Evolutionary conservation across 2,113 vertebrate genomes (phyloP).

Genomic region (Phalacrocorax aristotelis): DNA sequence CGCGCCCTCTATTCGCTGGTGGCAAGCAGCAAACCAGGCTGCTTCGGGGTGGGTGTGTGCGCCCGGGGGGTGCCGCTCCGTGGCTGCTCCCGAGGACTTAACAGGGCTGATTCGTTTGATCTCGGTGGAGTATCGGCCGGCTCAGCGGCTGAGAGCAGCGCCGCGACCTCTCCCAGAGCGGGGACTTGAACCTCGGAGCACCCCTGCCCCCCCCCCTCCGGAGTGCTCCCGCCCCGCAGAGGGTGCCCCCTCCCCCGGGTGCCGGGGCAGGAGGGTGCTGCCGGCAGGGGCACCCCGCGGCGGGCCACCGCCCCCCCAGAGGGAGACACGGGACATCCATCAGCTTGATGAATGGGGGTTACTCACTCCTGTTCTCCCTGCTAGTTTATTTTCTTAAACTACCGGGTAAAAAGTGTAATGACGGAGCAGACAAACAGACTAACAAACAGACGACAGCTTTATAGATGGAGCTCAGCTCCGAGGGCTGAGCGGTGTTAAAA

Average conservation of each 20-base stretch:
- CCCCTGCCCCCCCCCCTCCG: not conserved
- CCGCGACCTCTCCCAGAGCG: too few relatives aligned
- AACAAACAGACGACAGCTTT: conserved; percentile 68
- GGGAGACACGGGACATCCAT: not conserved
- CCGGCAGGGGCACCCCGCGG: not conserved
- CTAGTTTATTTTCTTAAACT: conserved; percentile 63
- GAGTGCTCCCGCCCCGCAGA: too few relatives aligned
- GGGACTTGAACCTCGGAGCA: too few relatives aligned
- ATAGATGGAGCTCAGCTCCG: conserved; percentile 35
- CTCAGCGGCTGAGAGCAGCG: too few relatives aligned
- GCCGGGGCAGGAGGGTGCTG: not conserved
- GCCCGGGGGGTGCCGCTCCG: not conserved
- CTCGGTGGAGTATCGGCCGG: too few relatives aligned
- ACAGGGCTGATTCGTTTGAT: not conserved
- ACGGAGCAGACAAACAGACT: conserved; percentile 45
- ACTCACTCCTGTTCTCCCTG: conserved; percentile 14
- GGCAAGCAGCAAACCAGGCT: not conserved
- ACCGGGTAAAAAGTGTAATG: conserved; percentile 35
- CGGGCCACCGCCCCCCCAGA: too few relatives aligned
- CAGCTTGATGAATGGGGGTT: conserved; percentile 42
- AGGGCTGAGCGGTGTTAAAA: not conserved
- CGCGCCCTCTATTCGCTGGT: not conserved
- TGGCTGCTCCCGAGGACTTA: not conserved
- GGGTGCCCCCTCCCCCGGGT: too few relatives aligned
- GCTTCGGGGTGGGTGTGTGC: not conserved